These are phyloP conservation scores for Cuculus canorus DNA, from an alignment of 2,797 vertebrate species.

Conservation along the genomic window DNA sequence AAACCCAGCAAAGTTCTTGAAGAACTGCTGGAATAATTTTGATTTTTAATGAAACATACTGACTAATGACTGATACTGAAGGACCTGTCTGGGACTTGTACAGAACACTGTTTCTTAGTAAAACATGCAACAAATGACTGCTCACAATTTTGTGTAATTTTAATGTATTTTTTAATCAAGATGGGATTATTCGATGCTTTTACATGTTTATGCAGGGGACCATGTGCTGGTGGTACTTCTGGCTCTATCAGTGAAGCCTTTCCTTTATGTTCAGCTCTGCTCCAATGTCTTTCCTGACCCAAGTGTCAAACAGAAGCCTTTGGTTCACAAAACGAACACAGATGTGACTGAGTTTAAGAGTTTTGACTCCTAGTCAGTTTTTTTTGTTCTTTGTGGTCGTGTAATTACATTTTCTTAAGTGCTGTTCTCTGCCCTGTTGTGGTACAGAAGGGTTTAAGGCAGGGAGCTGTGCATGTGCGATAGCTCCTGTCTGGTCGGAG, in stretches of 20 bases:
- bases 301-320: background rate
- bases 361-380: slow-evolving; percentile 27
- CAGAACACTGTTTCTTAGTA: background rate
- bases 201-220: background rate
- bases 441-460: background rate
- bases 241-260: background rate
- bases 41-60: background rate
- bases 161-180: background rate
- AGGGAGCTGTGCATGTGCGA: background rate
- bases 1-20: background rate
- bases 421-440: background rate
- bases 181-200: background rate
- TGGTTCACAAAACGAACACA: accelerated
- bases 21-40: background rate
- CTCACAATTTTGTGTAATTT: background rate
- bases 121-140: background rate
- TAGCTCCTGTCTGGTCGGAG: background rate
- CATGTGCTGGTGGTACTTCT: background rate
- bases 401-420: background rate
- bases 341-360: background rate
- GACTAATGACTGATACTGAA: background rate
- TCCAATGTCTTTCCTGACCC: background rate
- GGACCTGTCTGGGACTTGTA: background rate
- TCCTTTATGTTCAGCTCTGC: background rate
- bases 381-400: slow-evolving; percentile 47